Base-by-base conservation (phyloP, 2,888 invertebrate genomes). In the Xanthia icteritia region DNA sequence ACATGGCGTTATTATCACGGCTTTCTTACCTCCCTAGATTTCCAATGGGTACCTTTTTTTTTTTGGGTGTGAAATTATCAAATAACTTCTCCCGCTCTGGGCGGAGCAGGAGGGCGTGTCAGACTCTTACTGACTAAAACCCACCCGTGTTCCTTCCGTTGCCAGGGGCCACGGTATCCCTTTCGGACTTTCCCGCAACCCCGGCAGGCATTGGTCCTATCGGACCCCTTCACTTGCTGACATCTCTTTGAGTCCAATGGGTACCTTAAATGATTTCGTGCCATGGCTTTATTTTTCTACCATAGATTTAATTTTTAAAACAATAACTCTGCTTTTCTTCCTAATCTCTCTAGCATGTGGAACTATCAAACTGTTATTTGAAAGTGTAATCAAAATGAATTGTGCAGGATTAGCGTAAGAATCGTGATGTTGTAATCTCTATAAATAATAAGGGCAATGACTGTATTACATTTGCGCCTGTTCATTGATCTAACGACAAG, bases 401-500 rank as follows among this genome's bases (percentile, higher is more conserved):
- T 48, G 60, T 58, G 23, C 60, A 31, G 56, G 70, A 79, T 81
- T 76, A 85, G 54, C 54, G 78, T 82, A 79, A 85, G 65, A 81
- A 82, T 86, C 63, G 69, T 65, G 65, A 78, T 84, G 83, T 83
- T 77, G 84, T 79, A 84, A 81, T 64, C 39, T 60, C 78, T 82
- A 72, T 82, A 81, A 82, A 86, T 87, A 86, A 88, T 82, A 82
- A 88, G 88, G 81, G 78, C 88, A 87, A 79, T 86, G 87, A 86
- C 82, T 86, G 81, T 76, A 76, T 74, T 77, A 86, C 73, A 79
- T 82, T 74, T 77, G 63, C 39, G 71, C 31, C 31, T 79, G 76
- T 81, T 77, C 76, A 77, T 83, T 81, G 81, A 80, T 79, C 45
- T n/a, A 64, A 68, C 11, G 23, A 65, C 54, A 71, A 68, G 31